Evolutionary conservation across 2,797 vertebrate genomes (phyloP), one percentile per base, ranked within the genome.

Genomic region (Moxostoma hubbsi): DNA sequence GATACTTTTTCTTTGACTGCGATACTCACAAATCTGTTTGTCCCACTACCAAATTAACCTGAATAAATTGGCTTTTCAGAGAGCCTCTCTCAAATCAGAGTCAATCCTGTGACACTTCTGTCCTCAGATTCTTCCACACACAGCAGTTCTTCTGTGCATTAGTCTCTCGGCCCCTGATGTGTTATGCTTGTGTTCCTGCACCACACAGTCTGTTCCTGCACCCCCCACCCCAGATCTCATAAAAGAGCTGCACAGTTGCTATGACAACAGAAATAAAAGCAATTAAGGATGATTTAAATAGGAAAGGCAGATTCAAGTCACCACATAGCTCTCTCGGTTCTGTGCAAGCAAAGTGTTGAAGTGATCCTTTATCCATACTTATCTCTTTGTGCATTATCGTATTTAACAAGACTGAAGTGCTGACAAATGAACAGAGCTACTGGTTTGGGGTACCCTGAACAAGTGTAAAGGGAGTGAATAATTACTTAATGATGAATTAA

Each of bases 241-340:
- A 85, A 86, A 83, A 87, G 82, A 83, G 77, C 69, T 50, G 69
- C 64, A 8, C 53, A 43, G 91, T 93, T 90, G 76, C 88, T 84
- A 90, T 90, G 90, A 87, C 89, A 87, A 92, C 89, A 53, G 78
- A 81, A 84, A 88, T 88, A 85, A 89, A 89, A 86, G 87, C 84
- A 88, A 87, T 92, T 90, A 91, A 81, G 54, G 70, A 75, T 72
- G 69, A 83, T 87, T 88, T 90, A 86, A 86, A 67, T 61, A 58
- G 62, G 64, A 61, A 78, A 84, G 85, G 79, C 87, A 87, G 88
- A 90, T 90, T 71, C 69, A 84, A 84, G 80, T 82, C 65, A 53
- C 66, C 58, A 76, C 68, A 61, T 73, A 69, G 50, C 61, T 59
- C 47, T 83, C 73, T 57, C 61, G 69, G 67, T 73, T 67, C 65